Conservation (phyloP, 35 echinoderm and acorn worm species). For the Chiridota heheva region DNA sequence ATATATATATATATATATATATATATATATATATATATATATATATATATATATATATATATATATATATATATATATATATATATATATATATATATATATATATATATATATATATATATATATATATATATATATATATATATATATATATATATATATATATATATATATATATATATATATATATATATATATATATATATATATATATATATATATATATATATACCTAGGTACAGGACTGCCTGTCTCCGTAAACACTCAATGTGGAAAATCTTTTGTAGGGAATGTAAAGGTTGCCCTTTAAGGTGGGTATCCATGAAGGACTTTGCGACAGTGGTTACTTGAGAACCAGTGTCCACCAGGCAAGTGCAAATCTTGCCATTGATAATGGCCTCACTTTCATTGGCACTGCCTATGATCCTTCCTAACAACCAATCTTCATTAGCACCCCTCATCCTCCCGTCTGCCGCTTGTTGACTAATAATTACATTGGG, state of each 20-base stretch:
- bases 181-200: no score
- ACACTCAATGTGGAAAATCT: slow-evolving; percentile 15
- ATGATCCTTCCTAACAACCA: slow-evolving; percentile 31
- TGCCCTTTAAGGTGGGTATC: slow-evolving; percentile 9
- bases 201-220: no score
- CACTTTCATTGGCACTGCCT: slow-evolving; percentile 47
- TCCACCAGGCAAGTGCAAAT: slow-evolving; percentile 37
- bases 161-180: no score
- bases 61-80: no score
- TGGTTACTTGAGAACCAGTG: slow-evolving; percentile 59
- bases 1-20: no score
- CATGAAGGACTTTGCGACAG: slow-evolving; percentile 20
- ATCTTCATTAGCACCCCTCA: not conserved
- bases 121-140: no score
- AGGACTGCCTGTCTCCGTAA: slow-evolving; percentile 14
- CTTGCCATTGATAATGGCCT: slow-evolving; percentile 40
- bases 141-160: no score
- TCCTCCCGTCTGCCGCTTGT: not conserved
- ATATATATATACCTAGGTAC: no score
- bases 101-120: no score
- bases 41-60: no score
- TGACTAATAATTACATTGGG: not conserved
- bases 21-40: no score
- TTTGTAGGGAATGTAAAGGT: not conserved
- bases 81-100: no score